These are phyloP conservation scores for Himalopsyche tibetana DNA, from an alignment of 2,888 invertebrate species.

Conservation along the genomic window DNA sequence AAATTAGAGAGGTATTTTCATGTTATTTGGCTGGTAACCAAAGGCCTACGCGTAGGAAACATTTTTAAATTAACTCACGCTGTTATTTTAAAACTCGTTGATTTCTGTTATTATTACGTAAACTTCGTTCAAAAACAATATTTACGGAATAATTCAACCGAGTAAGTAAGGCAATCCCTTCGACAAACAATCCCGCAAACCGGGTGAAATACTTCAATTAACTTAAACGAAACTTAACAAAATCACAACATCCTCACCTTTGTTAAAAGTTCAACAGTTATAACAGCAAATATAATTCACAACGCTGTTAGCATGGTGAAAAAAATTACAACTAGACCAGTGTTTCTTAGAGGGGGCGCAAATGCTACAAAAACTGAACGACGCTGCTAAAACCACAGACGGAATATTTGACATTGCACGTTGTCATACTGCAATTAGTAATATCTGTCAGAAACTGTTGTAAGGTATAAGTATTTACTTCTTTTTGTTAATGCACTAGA, in stretches of 20 bases:
- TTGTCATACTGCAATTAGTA: too few species aligned
- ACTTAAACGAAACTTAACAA: constrained; percentile 56
- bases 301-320: too few species aligned
- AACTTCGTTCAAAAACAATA: constrained; percentile 6
- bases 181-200: constrained; percentile 23
- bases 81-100: constrained; percentile 26
- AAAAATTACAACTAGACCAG: too few species aligned
- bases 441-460: too few species aligned
- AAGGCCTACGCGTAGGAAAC: background rate
- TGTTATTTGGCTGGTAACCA: background rate
- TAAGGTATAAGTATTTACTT: too few species aligned
- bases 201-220: constrained; percentile 48
- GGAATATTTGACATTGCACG: too few species aligned
- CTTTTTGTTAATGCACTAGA: too few species aligned
- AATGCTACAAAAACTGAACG: too few species aligned
- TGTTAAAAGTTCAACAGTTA: constrained; percentile 44
- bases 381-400: too few species aligned
- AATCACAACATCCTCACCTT: constrained; percentile 57
- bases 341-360: too few species aligned
- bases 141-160: constrained; percentile 29
- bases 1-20: background rate
- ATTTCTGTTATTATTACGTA: constrained; percentile 1
- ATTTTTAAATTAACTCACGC: background rate
- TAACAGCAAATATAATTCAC: too few species aligned
- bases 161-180: constrained; percentile 24